Percentiles rank a stretch among this genome's conserved stretches.
Evolutionary conservation across 30 jellyfish, hydroid and myxozoan species (phyloP).

Genomic region (Cassiopea andromeda): DNA sequence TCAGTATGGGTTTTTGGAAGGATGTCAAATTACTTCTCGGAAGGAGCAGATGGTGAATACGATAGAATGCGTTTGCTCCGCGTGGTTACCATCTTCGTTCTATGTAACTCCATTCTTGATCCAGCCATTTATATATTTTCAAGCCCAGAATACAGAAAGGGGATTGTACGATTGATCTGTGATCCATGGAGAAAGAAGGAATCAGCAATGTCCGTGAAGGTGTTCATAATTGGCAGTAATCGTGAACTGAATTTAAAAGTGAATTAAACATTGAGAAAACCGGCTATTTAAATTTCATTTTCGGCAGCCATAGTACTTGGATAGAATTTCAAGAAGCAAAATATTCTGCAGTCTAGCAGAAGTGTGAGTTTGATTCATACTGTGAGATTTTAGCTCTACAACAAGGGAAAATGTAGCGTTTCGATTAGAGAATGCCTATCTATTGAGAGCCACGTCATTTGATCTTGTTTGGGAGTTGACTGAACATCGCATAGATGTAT

Average conservation of each 20-base stretch:
- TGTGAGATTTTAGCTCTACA: too few relatives aligned
- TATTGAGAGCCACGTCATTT: too few relatives aligned
- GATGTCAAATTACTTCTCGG: background rate
- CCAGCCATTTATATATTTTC: constrained; percentile 1
- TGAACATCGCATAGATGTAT: too few relatives aligned
- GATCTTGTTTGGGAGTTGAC: too few relatives aligned
- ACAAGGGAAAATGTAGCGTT: too few relatives aligned
- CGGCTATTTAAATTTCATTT: too few relatives aligned
- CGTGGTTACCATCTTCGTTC: background rate
- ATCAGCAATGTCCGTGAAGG: background rate
- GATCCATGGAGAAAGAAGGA: background rate
- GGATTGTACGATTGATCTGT: background rate
- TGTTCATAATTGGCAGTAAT: background rate
- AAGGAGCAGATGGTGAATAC: constrained; percentile 1
- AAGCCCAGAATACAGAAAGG: constrained; percentile 10
- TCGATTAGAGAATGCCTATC: too few relatives aligned
- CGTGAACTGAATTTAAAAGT: background rate
- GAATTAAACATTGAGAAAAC: too few relatives aligned
- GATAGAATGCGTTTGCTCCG: constrained; percentile 1
- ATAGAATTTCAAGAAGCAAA: too few relatives aligned
- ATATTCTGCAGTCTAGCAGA: too few relatives aligned
- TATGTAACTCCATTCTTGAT: background rate
- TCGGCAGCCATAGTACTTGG: too few relatives aligned
- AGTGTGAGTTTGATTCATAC: too few relatives aligned
- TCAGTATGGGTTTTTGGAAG: background rate